Percentiles rank a stretch among this genome's conserved stretches.
Conservation (phyloP, 2,888 invertebrate species). For the Vandiemenella viatica region DNA sequence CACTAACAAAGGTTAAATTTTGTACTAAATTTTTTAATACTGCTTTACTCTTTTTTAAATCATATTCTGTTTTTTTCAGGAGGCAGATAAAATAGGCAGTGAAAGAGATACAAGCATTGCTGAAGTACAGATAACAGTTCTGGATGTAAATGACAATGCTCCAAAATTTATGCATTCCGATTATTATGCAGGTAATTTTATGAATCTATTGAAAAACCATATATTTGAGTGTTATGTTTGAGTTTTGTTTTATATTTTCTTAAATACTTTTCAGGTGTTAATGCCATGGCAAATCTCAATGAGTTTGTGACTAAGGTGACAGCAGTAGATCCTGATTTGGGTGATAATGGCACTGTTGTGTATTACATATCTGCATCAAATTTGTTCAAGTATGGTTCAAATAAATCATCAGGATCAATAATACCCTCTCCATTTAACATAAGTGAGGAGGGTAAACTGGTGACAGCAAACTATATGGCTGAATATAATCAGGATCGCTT, state of each 20-base stretch:
- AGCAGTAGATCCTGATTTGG: conserved; percentile 70
- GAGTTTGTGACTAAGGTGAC: conserved; percentile 57
- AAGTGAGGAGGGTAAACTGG: conserved; percentile 50
- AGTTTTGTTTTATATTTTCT: no score
- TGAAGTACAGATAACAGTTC: conserved; percentile 51
- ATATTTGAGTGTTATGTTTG: no score
- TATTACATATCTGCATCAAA: conserved; percentile 72
- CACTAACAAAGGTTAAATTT: no score
- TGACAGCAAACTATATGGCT: conserved; percentile 67
- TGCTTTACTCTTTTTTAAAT: no score
- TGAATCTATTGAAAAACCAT: no score
- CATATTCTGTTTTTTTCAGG: conserved; percentile 7
- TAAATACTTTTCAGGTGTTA: conserved; percentile 46
- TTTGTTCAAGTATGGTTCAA: conserved; percentile 62
- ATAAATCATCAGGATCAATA: conserved; percentile 65
- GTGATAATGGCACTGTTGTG: conserved; percentile 64
- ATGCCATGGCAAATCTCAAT: conserved; percentile 60
- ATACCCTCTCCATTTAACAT: conserved; percentile 79
- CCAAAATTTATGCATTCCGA: conserved; percentile 51
- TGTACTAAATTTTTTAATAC: no score
- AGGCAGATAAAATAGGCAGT: conserved; percentile 4
- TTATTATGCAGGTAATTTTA: conserved; percentile 51
- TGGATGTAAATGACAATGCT: conserved; percentile 74
- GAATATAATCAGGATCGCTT: conserved; percentile 83
- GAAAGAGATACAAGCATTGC: conserved; percentile 45